These are phyloP conservation scores for Saccostrea glomerata DNA, from an alignment of 1,140 invertebrate genomes.

Conservation along the genomic window DNA sequence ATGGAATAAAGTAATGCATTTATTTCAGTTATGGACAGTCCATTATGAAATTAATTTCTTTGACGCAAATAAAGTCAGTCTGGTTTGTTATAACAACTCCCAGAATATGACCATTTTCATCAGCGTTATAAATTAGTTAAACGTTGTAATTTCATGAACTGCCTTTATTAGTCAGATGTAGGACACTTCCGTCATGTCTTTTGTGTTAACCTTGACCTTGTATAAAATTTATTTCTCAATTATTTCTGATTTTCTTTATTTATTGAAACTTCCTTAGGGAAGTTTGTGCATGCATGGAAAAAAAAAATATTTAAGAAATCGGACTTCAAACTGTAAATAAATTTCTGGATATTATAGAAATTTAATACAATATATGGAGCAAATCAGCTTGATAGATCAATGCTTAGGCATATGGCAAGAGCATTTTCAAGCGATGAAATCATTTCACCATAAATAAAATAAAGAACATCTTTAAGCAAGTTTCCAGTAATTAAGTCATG, in stretches of 20 bases:
- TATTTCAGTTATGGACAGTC: neutral
- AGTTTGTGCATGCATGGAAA: too few relatives aligned
- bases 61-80: neutral
- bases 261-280: too few relatives aligned
- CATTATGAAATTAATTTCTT: slow-evolving; percentile 24
- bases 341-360: too few relatives aligned
- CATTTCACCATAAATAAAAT: too few relatives aligned
- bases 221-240: too few relatives aligned
- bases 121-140: neutral
- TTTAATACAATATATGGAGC: too few relatives aligned
- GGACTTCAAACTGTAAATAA: too few relatives aligned
- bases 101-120: neutral
- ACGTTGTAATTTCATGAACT: neutral
- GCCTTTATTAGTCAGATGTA: neutral
- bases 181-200: neutral
- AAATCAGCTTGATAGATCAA: too few relatives aligned
- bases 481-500: neutral
- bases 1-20: neutral
- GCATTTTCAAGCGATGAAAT: too few relatives aligned
- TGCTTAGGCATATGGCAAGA: too few relatives aligned
- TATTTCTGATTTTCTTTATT: too few relatives aligned
- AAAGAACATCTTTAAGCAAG: neutral
- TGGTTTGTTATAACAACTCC: neutral
- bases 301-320: too few relatives aligned
- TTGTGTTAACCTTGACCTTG: neutral